Base-by-base conservation (phyloP, 2,797 vertebrate species). In the Parauchenoglanis ngamensis region DNA sequence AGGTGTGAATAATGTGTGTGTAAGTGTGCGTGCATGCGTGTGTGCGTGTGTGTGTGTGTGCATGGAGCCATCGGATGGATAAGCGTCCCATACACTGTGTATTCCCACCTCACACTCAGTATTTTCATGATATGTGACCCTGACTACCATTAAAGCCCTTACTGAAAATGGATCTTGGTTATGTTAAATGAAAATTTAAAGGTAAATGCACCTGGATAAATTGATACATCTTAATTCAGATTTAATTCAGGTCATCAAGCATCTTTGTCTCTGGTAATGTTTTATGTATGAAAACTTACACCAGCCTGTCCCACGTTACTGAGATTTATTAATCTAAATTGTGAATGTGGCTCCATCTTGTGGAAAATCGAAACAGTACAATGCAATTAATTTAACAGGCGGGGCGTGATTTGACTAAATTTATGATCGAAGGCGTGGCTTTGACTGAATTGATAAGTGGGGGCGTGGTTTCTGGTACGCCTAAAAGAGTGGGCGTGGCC, bases 291-390 rank as follows among this genome's bases (percentile, higher is more conserved):
- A 19, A 77, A 31, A 17, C 2, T 0, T 40, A 77, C 15, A 78
- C n/a, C 56, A 44, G 21, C 44, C 12, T n/a, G 40, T 63, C 56
- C 23, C 25, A 8, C 52, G 6, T 52, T 1, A 11, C 19, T 75
- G 40, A 28, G 1, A 49, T 2, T 0, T 76, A 28, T 76, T 7
- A 17, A 19, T 40, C 4, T 21, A 67, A 61, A 85, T 46, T 49
- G n/a, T 31, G 40, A 72, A 7, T 86, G 28, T 87, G 79, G 61
- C 85, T 86, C 80, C 89, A 89, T 85, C 91, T 83, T 59, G 65
- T 70, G 91, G 54, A n/a, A 17, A 13, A 4, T 3, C 0, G 3
- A 28, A 61, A 23, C 17, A 31, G 15, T 81, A 8, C 78, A 77
- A 25, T 19, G 17, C 8, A 78, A 85, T 77, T 28, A 52, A 46